These are phyloP conservation scores for Zaprionus obscuricornis DNA, from an alignment of 2,888 invertebrate genomes.

Conservation along the genomic window DNA sequence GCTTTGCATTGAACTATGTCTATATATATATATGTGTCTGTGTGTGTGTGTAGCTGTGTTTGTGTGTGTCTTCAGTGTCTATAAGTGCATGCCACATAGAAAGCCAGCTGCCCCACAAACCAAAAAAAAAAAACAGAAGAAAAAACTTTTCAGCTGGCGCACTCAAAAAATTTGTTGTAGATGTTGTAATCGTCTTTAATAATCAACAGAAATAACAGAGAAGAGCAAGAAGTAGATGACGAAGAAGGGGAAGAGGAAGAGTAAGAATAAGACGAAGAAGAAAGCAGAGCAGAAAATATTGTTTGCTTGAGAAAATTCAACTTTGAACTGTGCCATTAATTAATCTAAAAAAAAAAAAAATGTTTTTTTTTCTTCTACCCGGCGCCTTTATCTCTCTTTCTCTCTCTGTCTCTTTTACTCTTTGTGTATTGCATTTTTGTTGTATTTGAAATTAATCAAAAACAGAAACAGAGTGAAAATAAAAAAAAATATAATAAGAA, in stretches of 20 bases:
- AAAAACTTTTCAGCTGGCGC: slow-evolving; percentile 20
- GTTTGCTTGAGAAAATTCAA: slow-evolving; percentile 66
- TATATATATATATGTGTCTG: slow-evolving; percentile 10
- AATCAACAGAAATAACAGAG: too few species aligned
- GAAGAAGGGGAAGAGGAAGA: too few species aligned
- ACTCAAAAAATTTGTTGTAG: slow-evolving; percentile 45
- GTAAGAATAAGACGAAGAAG: too few species aligned
- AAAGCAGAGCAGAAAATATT: slow-evolving; percentile 45
- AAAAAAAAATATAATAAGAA: slow-evolving; percentile 17
- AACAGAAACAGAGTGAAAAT: slow-evolving; percentile 31
- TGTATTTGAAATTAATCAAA: slow-evolving; percentile 47
- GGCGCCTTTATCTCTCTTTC: background rate
- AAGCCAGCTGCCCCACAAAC: slow-evolving; percentile 39
- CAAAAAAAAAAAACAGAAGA: background rate
- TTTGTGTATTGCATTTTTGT: slow-evolving; percentile 17
- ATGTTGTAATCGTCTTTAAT: slow-evolving; percentile 70
- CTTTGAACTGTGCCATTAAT: slow-evolving; percentile 78
- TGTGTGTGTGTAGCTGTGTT: background rate
- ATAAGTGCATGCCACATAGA: slow-evolving; percentile 53
- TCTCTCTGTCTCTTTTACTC: too few species aligned
- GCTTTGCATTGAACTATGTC: slow-evolving; percentile 1
- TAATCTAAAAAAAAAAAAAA: slow-evolving; percentile 41
- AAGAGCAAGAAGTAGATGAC: too few species aligned
- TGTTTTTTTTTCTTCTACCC: background rate
- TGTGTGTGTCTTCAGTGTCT: slow-evolving; percentile 9